Evolutionary conservation across 2,113 vertebrate species (phyloP), one percentile per base, ranked within the genome.

Genomic region (Phoenicopterus ruber): DNA sequence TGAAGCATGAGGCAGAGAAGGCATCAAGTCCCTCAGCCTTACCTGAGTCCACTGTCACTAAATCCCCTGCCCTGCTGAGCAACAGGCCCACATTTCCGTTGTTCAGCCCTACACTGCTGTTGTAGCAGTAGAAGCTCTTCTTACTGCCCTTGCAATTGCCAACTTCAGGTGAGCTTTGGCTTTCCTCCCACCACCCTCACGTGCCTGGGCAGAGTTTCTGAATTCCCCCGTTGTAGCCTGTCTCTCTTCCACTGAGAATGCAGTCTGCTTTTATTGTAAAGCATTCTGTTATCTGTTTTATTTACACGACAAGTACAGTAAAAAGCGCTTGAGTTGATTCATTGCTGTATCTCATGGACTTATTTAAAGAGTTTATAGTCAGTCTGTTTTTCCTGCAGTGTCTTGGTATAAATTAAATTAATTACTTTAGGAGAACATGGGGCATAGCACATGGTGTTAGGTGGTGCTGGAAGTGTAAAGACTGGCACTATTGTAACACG

Each of bases 401-500:
- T 44, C 46, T 80, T 57, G 49, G 31, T 58, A 16, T 67, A 38
- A 67, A 71, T 76, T 7, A 77, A 70, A 38, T 70, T 10, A 70
- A 63, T 84, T 84, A 17, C 50, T 85, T 90, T 52, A 59, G 42
- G 66, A 76, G 34, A 88, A 86, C 11, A 6, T 17, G 32, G 24
- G 25, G 25, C 17, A 50, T 14, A 73, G 42, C 34, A 63, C 34
- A 9, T 29, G 29, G 18, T 49, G 10, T 61, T 86, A 62, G 26
- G 28, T 55, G 24, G 7, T 19, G 19, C 8, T 77, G 22, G 42
- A 73, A 31, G 49, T 42, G 13, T 83, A 65, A 93, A 86, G 58
- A 46, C 15, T 55, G 57, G 7, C 38, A 19, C 6, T 88, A 2
- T 11, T 62, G 6, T 71, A 34, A 62, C 3, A 1, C 5, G 0